Percentiles rank a stretch among this genome's conserved stretches.
phyloP scores from a whole-genome alignment of 2,113 vertebrate genomes.

The Ia io region DNA sequence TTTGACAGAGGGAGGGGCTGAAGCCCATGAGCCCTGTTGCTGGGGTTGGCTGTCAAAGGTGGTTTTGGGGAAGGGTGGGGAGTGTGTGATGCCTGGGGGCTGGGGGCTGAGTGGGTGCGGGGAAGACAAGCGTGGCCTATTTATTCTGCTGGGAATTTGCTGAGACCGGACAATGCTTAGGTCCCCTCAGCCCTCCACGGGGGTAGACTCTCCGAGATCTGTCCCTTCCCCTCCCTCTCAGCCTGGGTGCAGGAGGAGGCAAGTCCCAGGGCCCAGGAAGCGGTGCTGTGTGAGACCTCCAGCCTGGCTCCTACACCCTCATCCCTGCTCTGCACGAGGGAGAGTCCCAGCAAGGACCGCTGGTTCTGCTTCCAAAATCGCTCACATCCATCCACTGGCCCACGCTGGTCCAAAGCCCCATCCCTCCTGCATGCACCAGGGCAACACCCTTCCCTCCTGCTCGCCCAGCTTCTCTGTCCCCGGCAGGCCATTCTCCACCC shows the following conservation, averaged over 20 bases:
- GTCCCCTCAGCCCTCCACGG: background rate
- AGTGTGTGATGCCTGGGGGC: background rate
- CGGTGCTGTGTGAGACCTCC: background rate
- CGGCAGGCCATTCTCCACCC: background rate
- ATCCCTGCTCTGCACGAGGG: background rate
- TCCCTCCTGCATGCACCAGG: background rate
- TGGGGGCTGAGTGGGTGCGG: too few species aligned
- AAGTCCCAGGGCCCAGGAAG: background rate
- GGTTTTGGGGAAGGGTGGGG: background rate
- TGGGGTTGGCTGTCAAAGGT: background rate
- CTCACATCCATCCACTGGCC: background rate
- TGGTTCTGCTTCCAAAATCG: background rate
- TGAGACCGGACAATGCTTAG: background rate
- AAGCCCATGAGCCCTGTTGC: background rate
- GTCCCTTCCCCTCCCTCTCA: background rate
- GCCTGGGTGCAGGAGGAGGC: background rate
- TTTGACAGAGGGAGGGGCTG: background rate
- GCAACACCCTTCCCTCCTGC: too few species aligned
- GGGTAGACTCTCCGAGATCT: background rate
- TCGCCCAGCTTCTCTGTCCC: background rate
- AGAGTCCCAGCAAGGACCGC: background rate
- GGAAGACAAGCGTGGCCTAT: background rate
- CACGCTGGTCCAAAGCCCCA: background rate
- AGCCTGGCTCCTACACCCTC: background rate
- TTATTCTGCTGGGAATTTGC: background rate